Evolutionary conservation across 2,113 vertebrate species (phyloP).

Genomic region (Chaetura pelagica): DNA sequence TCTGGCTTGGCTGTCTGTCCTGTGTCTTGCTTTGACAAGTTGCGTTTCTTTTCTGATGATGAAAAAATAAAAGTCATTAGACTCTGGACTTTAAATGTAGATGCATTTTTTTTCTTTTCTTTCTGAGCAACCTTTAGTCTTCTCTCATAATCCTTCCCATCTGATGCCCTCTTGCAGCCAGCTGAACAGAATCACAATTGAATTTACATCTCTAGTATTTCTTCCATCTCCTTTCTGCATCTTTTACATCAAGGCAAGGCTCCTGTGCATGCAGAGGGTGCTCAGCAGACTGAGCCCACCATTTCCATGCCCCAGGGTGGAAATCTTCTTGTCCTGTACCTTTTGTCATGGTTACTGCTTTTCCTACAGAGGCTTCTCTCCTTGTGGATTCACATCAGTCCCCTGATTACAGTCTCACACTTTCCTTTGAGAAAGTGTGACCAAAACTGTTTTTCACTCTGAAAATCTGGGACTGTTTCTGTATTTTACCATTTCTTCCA

Average conservation of each 20-base stretch:
- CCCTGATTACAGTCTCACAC: neutral
- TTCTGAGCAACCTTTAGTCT: neutral
- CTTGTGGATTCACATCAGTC: neutral
- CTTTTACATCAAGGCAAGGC: neutral
- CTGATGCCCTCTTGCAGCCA: neutral
- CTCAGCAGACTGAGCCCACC: neutral
- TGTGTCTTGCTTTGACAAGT: neutral
- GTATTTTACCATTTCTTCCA: neutral
- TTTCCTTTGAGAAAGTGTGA: neutral
- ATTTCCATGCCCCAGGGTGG: neutral
- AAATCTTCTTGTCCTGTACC: neutral
- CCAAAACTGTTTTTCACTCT: neutral
- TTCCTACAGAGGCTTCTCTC: neutral
- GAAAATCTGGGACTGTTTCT: neutral
- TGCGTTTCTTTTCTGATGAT: neutral
- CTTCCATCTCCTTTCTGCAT: neutral
- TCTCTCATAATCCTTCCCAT: rapidly evolving
- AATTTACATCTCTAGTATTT: neutral
- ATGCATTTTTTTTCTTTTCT: neutral
- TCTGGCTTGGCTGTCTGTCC: neutral
- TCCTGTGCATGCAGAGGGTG: neutral
- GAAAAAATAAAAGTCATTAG: neutral
- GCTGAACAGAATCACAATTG: neutral
- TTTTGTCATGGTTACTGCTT: neutral
- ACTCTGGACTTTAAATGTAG: neutral